A percentile compares a stretch with the other conserved stretches of the same genome.
These are phyloP conservation scores for Phenganax stokvisi DNA, from an alignment of 92 coral and sea anemone species.

Conservation along the genomic window DNA sequence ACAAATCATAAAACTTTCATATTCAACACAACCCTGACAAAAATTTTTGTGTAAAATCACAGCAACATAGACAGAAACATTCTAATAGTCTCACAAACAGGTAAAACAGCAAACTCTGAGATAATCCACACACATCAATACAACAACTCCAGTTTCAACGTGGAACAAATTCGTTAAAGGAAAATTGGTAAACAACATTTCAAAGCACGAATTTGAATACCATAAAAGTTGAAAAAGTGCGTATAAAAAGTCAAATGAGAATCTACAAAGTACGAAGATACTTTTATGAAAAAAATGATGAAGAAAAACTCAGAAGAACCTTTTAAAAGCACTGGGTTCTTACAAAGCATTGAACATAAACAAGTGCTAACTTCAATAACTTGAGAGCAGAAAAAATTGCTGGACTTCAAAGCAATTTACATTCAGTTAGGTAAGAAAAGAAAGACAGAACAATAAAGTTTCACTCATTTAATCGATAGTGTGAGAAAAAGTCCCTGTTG, in stretches of 20 bases:
- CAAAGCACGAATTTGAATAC: neutral
- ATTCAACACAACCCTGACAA: too few relatives aligned
- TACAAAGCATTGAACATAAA: conserved; percentile 2
- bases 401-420: neutral
- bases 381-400: neutral
- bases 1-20: neutral
- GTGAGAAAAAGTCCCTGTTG: neutral
- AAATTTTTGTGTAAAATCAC: too few relatives aligned
- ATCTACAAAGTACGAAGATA: neutral
- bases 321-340: neutral
- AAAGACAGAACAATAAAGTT: neutral
- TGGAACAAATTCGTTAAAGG: neutral
- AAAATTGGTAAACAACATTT: conserved; percentile 7
- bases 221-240: neutral
- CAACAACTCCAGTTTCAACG: neutral
- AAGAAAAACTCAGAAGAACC: neutral
- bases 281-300: neutral
- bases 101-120: neutral
- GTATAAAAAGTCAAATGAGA: neutral
- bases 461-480: neutral
- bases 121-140: neutral
- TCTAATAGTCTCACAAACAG: neutral
- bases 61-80: too few relatives aligned
- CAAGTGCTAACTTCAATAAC: neutral
- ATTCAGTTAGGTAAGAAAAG: neutral